These are phyloP conservation scores for Sesamia nonagrioides DNA, from an alignment of 1,140 invertebrate genomes.

Conservation along the genomic window DNA sequence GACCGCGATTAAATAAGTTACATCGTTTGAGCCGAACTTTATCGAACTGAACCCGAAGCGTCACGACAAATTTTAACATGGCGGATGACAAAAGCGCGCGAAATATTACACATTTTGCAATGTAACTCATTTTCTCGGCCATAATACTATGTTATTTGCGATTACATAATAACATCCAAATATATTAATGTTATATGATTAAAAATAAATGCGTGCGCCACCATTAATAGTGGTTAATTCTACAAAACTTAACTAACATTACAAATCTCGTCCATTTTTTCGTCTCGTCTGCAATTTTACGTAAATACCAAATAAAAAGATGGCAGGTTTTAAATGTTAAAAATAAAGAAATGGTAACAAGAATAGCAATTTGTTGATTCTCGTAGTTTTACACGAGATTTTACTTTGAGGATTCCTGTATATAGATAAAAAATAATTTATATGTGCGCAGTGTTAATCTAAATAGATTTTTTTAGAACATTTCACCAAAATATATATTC, in stretches of 20 bases:
- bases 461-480: constrained; percentile 60
- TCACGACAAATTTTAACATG: constrained; percentile 56
- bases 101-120: constrained; percentile 43
- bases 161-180: constrained; percentile 36
- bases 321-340: background rate
- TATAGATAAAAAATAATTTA: constrained; percentile 60
- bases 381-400: constrained; percentile 1
- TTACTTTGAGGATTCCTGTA: constrained; percentile 28
- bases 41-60: constrained; percentile 63
- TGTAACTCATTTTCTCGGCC: constrained; percentile 43
- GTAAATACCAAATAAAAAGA: background rate
- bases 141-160: constrained; percentile 35
- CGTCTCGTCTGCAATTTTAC: background rate
- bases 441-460: constrained; percentile 63
- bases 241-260: background rate
- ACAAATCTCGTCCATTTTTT: background rate
- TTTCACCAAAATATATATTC: constrained; percentile 73
- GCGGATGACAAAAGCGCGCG: constrained; percentile 58
- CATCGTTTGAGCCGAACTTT: constrained; percentile 63
- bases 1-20: constrained; percentile 68
- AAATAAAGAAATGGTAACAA: background rate
- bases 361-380: background rate
- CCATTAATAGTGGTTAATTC: background rate
- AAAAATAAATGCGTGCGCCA: constrained; percentile 17
- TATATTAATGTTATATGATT: constrained; percentile 44